phyloP scores from a whole-genome alignment of 2,113 vertebrate species.

The Carlito syrichta region DNA sequence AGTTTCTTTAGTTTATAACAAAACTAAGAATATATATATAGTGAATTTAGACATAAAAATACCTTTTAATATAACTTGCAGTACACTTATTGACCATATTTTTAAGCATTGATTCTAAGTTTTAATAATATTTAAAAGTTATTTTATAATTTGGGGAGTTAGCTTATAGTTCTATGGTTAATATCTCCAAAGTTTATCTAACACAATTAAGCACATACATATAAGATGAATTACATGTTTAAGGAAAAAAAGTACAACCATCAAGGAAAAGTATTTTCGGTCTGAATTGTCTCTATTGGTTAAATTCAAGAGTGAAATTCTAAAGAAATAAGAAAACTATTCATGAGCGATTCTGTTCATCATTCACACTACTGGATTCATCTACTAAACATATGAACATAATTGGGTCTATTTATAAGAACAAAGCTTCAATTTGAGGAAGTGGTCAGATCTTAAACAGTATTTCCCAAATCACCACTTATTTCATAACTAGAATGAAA shows the following conservation, averaged over 20 bases:
- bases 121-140: constrained; percentile 6
- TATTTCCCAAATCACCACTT: constrained; percentile 27
- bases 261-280: constrained; percentile 1
- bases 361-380: neutral
- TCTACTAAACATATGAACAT: constrained; percentile 50
- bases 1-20: neutral
- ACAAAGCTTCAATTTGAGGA: constrained; percentile 63
- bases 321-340: constrained; percentile 8
- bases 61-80: neutral
- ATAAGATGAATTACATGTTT: neutral
- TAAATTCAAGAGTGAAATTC: constrained; percentile 43
- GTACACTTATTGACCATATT: neutral
- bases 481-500: constrained; percentile 50
- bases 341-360: constrained; percentile 32
- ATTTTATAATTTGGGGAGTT: neutral
- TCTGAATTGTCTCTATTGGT: constrained; percentile 33
- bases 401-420: constrained; percentile 62
- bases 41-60: neutral
- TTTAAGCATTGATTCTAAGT: neutral
- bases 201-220: neutral
- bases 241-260: neutral
- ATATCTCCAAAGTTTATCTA: neutral
- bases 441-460: constrained; percentile 17
- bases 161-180: neutral
- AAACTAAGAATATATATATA: neutral